Conservation (phyloP, 2,888 invertebrate genomes). For the Agrochola lychnidis region DNA sequence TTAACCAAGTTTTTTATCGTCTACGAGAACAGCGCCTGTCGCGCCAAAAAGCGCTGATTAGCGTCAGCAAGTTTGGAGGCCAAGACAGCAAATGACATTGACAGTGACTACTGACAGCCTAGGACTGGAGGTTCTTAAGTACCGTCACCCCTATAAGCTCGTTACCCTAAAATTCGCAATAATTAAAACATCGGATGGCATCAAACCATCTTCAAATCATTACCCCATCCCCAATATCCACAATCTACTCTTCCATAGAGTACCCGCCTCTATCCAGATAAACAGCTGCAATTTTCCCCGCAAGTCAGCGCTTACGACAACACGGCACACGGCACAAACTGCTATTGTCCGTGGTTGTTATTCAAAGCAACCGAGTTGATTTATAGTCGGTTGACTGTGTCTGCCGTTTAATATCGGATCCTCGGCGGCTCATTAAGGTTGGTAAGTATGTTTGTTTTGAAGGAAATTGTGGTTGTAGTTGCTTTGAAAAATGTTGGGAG, state of each 20-base stretch:
- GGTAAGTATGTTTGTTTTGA: constrained; percentile 42
- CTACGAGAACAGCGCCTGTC: background rate
- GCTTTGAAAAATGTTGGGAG: constrained; percentile 8
- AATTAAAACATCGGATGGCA: background rate
- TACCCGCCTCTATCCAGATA: background rate
- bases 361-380: constrained; percentile 60
- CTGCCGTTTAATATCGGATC: constrained; percentile 54
- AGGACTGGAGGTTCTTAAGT: background rate
- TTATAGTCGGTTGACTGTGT: constrained; percentile 49
- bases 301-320: constrained; percentile 47
- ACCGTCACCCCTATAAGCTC: no score
- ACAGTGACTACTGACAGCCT: background rate
- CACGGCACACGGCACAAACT: constrained; percentile 39
- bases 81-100: background rate
- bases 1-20: background rate
- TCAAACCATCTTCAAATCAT: background rate
- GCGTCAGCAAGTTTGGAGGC: background rate
- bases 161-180: background rate
- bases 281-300: constrained; percentile 47
- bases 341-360: constrained; percentile 57
- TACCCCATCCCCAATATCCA: background rate
- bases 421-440: constrained; percentile 51
- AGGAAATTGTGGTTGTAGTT: constrained; percentile 20
- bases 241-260: background rate
- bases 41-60: background rate